Percentiles rank a stretch among this genome's conserved stretches.
These are phyloP conservation scores for Scaptomyza pallida DNA, from an alignment of 1,140 invertebrate species.

Conservation along the genomic window DNA sequence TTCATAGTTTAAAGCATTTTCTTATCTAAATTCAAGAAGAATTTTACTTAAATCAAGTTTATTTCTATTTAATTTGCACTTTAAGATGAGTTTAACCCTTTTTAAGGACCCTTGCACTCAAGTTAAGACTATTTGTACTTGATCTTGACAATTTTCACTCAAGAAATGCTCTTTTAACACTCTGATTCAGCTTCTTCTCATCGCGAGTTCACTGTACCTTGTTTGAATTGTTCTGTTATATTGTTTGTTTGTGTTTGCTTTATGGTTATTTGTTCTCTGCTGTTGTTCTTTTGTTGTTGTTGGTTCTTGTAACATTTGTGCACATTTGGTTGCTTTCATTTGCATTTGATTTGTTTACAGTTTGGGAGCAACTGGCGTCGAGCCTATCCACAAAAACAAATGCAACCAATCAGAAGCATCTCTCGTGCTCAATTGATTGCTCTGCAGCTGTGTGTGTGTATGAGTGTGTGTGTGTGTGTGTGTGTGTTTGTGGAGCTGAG, in stretches of 20 bases:
- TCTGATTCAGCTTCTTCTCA: too few species aligned
- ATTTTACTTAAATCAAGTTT: too few species aligned
- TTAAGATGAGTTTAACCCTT: too few species aligned
- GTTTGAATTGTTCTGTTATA: slow-evolving; percentile 62
- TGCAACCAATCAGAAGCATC: slow-evolving; percentile 62
- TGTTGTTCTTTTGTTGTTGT: slow-evolving; percentile 3
- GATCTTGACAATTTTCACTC: too few species aligned
- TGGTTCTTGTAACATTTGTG: slow-evolving; percentile 67
- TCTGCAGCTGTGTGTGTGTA: slow-evolving; percentile 16
- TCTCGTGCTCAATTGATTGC: slow-evolving; percentile 45
- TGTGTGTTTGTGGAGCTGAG: slow-evolving; percentile 7
- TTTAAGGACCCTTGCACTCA: not conserved
- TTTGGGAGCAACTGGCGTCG: slow-evolving; percentile 28
- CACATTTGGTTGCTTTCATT: slow-evolving; percentile 73
- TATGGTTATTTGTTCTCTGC: slow-evolving; percentile 41
- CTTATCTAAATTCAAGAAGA: too few species aligned
- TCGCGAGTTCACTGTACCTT: slow-evolving; percentile 16
- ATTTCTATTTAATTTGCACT: too few species aligned
- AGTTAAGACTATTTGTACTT: not conserved
- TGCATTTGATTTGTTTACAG: slow-evolving; percentile 53
- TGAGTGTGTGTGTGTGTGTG: not conserved
- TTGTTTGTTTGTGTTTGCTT: slow-evolving; percentile 45
- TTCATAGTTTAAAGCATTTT: too few species aligned
- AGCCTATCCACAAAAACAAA: not conserved
- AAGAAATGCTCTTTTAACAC: too few species aligned